Conservation (phyloP, 1,140 invertebrate species). For the Neuroterus valhalla region DNA sequence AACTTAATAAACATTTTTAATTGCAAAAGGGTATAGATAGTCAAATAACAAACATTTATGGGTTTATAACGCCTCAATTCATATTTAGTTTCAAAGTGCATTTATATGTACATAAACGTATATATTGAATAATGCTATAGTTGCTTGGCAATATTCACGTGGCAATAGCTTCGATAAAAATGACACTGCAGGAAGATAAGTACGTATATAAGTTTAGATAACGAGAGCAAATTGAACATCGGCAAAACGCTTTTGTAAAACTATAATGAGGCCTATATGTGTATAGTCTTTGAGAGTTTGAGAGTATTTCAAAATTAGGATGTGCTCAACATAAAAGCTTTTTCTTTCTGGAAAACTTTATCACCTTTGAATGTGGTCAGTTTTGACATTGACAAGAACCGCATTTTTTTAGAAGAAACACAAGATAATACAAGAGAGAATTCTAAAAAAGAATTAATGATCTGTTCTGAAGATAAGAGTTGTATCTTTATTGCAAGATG, state of each 20-base stretch:
- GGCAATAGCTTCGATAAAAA: constrained; percentile 17
- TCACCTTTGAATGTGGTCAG: background rate
- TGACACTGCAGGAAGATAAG: background rate
- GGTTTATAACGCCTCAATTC: too few species aligned
- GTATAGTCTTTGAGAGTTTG: background rate
- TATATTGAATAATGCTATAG: background rate
- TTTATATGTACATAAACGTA: background rate
- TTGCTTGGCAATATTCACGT: background rate
- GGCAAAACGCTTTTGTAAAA: constrained; percentile 15
- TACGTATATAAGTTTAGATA: constrained; percentile 1
- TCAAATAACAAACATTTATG: too few species aligned
- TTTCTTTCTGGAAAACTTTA: background rate
- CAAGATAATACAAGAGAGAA: too few species aligned
- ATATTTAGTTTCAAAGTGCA: too few species aligned
- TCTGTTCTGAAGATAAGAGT: background rate
- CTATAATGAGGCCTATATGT: too few species aligned
- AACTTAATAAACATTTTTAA: too few species aligned
- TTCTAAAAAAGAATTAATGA: constrained; percentile 15
- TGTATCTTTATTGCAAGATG: constrained; percentile 7
- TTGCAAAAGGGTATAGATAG: too few species aligned
- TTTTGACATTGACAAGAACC: background rate
- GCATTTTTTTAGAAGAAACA: too few species aligned
- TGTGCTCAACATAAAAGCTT: background rate
- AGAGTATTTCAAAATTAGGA: background rate
- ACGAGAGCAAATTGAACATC: constrained; percentile 18